Percentiles rank a stretch among this genome's conserved stretches.
phyloP scores from a whole-genome alignment of 2,797 vertebrate species.

The Simalia tracyae region DNA sequence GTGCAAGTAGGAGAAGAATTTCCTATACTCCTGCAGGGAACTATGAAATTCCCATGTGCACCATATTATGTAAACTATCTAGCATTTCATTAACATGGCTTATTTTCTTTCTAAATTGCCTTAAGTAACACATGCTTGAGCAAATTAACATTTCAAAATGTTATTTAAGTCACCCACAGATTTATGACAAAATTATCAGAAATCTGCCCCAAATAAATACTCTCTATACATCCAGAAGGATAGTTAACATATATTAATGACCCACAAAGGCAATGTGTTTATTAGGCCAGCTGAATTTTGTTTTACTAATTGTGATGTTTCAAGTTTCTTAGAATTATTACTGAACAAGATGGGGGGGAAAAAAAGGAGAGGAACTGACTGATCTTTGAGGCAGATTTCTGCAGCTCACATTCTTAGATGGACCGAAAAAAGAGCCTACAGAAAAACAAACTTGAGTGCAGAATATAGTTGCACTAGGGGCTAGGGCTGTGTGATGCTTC shows the following conservation, averaged over 20 bases:
- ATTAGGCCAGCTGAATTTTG: background rate
- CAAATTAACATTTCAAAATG: background rate
- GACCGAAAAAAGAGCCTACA: background rate
- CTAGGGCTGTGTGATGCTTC: background rate
- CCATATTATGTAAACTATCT: background rate
- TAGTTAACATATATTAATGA: background rate
- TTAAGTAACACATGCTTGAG: background rate
- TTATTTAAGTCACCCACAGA: background rate
- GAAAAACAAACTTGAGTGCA: background rate
- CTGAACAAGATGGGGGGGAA: background rate
- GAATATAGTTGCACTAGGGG: background rate
- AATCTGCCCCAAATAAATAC: background rate
- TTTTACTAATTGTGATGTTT: background rate
- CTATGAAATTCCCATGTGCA: background rate
- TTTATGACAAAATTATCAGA: background rate
- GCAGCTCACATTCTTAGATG: background rate
- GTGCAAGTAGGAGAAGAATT: conserved; percentile 5
- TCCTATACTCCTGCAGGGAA: background rate
- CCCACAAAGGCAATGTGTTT: background rate
- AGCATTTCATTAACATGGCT: background rate
- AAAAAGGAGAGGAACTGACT: background rate
- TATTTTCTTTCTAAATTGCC: background rate
- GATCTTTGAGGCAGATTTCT: background rate
- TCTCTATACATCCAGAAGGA: background rate
- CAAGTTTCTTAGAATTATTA: background rate